Evolutionary conservation across 2,113 vertebrate genomes (phyloP), one percentile per base, ranked within the genome.

Genomic region (Stercorarius parasiticus): DNA sequence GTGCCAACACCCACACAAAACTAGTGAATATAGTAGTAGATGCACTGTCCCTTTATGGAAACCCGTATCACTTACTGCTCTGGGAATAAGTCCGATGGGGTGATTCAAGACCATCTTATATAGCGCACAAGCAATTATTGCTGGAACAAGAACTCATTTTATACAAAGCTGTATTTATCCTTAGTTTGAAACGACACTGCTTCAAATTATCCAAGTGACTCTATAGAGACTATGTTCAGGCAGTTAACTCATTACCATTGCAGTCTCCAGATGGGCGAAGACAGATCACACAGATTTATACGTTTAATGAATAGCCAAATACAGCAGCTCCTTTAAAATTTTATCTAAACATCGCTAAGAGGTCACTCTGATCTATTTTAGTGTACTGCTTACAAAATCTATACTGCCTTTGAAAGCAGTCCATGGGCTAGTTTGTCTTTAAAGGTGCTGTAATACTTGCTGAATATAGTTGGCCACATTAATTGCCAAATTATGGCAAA

Each of bases 101-200:
- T 82, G 83, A 93, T 93, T 95, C 90, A 93, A 84, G 76, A 95
- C 47, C 80, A 64, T 95, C 88, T 93, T 82, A 78, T 15, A 52
- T 3, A 90, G 86, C 1, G 0, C 88, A 91, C 61, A 74, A 76
- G 87, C 74, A 97, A 96, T 97, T 93, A 94, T 74, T 88, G 88
- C 91, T 95, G 77, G 83, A 94, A 93, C 56, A 78, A 95, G 86
- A 86, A 93, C 52, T 56, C 81, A 89, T 91, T 97, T 95, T 34
- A 78, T 71, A 86, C 79, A 96, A 90, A 95, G 95, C 95, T 93
- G 79, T 94, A 93, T 95, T 97, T 96, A 93, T 93, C 90, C 80
- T 92, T 76, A 59, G 86, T 82, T 93, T 87, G 86, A 93, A 96
- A 95, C 0, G 22, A 81, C 52, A 27, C 72, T 53, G 86, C 74